A percentile compares a stretch with the other conserved stretches of the same genome.
phyloP scores from a whole-genome alignment of 2,113 vertebrate genomes.

The Ameiurus melas region DNA sequence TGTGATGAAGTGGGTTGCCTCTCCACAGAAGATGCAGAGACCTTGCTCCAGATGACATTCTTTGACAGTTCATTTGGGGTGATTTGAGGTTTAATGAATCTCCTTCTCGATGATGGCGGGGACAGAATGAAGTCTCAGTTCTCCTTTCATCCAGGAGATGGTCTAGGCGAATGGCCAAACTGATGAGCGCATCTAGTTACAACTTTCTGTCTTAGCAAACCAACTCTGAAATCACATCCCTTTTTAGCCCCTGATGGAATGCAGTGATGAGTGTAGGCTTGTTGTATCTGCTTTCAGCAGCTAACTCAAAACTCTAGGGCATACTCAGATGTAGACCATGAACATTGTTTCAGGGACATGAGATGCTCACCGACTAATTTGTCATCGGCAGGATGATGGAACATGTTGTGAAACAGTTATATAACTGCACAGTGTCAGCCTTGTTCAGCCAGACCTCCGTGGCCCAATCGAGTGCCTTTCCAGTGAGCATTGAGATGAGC shows the following conservation, averaged over 20 bases:
- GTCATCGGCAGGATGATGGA: background rate
- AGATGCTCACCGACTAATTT: background rate
- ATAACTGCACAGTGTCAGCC: background rate
- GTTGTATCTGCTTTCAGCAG: slow-evolving; percentile 3
- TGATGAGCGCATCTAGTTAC: background rate
- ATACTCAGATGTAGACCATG: slow-evolving; percentile 2
- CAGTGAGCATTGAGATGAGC: background rate
- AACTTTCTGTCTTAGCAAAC: background rate
- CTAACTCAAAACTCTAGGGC: slow-evolving; percentile 1
- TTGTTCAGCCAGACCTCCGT: background rate
- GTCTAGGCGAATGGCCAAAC: slow-evolving; percentile 3
- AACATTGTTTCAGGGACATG: background rate
- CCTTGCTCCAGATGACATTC: background rate
- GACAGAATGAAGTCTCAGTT: background rate
- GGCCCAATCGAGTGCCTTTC: background rate
- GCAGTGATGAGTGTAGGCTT: slow-evolving; percentile 24
- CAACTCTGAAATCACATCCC: slow-evolving; percentile 23
- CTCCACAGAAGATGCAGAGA: background rate
- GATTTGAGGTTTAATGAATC: background rate
- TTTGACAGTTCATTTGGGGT: slow-evolving; percentile 3
- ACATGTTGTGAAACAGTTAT: background rate
- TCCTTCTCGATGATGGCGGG: background rate
- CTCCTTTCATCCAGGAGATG: background rate
- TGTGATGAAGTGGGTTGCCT: background rate
- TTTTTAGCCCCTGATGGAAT: slow-evolving; percentile 28